phyloP scores from a whole-genome alignment of 2,888 invertebrate genomes.

The Clunio marinus region DNA sequence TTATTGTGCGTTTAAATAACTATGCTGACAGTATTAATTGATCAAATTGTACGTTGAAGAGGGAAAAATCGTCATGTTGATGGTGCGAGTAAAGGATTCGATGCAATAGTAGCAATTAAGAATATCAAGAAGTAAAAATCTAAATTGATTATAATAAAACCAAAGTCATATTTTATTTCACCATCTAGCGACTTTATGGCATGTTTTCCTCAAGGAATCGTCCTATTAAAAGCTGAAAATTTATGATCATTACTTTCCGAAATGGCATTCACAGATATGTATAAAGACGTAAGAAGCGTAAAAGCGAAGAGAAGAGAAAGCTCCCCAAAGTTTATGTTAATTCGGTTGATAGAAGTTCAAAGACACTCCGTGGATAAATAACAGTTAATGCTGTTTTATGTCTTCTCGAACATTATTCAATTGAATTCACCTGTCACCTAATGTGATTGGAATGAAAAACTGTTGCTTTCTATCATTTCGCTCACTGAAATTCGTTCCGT shows the following conservation, averaged over 20 bases:
- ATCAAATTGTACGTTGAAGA: not conserved
- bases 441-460: slow-evolving; percentile 29
- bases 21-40: slow-evolving; percentile 11
- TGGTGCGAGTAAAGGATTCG: not conserved
- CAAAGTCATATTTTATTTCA: slow-evolving; percentile 1
- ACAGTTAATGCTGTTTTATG: not conserved
- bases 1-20: not conserved
- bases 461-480: slow-evolving; percentile 14
- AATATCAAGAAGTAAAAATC: not conserved
- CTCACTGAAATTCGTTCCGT: slow-evolving; percentile 6
- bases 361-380: not conserved
- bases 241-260: slow-evolving; percentile 5
- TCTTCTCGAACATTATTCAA: slow-evolving; percentile 6
- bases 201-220: slow-evolving; percentile 16
- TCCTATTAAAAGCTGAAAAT: not conserved
- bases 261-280: not conserved
- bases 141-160: slow-evolving; percentile 25
- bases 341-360: not conserved
- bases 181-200: not conserved
- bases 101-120: not conserved
- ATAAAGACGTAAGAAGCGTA: not conserved
- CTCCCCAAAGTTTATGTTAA: not conserved
- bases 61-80: too few relatives aligned
- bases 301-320: too few relatives aligned
- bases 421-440: slow-evolving; percentile 24